phyloP scores from a whole-genome alignment of 1,140 invertebrate species.

The Cyclina sinensis region DNA sequence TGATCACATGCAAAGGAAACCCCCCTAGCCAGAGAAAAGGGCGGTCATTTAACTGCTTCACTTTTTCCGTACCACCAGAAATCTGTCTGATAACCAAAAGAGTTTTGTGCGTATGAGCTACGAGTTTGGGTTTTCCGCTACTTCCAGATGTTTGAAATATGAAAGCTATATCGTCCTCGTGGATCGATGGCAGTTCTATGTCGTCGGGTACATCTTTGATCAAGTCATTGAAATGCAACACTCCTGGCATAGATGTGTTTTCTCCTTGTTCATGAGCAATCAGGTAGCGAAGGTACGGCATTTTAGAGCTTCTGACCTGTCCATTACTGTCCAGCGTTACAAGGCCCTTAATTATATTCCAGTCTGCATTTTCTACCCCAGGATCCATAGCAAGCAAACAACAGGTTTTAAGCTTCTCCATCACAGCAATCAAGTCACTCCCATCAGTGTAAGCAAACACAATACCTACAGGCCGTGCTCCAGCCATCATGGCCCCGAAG shows the following conservation, averaged over 20 bases:
- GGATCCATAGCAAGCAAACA: constrained; percentile 15
- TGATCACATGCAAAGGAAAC: background rate
- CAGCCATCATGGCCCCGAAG: constrained; percentile 23
- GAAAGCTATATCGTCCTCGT: constrained; percentile 16
- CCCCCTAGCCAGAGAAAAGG: constrained; percentile 27
- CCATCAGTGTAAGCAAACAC: constrained; percentile 5
- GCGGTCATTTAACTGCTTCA: background rate
- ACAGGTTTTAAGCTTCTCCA: constrained; percentile 17
- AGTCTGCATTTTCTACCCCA: background rate
- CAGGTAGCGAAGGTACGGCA: constrained; percentile 34
- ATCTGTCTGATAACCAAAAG: background rate
- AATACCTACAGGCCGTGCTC: background rate
- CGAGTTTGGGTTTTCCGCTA: constrained; percentile 27
- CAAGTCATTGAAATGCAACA: background rate
- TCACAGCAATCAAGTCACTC: background rate
- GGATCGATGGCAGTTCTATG: constrained; percentile 8
- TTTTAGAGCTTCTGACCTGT: background rate
- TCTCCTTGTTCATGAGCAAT: background rate
- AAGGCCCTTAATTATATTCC: background rate
- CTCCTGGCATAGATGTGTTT: background rate
- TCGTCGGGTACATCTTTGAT: background rate
- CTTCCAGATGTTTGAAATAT: constrained; percentile 35
- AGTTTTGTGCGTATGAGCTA: background rate
- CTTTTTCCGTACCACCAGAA: background rate
- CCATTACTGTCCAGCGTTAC: background rate